phyloP scores from a whole-genome alignment of 2,888 invertebrate genomes.

The Myopa tessellatipennis region DNA sequence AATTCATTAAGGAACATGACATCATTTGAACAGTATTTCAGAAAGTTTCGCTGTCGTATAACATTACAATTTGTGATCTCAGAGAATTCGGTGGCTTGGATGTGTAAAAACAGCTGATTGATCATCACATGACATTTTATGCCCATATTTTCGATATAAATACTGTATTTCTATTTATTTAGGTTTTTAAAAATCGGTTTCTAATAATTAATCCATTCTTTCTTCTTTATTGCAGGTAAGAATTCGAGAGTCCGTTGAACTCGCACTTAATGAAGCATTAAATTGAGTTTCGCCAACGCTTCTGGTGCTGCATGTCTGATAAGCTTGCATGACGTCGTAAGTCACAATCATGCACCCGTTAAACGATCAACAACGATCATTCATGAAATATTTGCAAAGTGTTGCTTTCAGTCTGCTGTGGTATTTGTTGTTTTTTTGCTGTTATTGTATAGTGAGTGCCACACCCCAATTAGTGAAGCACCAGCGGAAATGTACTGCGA shows the following conservation, averaged over 20 bases:
- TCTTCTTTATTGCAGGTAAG: constrained; percentile 38
- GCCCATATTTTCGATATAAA: too few relatives aligned
- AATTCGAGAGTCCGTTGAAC: not conserved
- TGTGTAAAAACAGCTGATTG: too few relatives aligned
- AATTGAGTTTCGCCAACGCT: constrained; percentile 21
- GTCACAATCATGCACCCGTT: not conserved
- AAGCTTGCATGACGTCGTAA: too few relatives aligned
- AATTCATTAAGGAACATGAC: too few relatives aligned
- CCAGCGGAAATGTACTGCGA: constrained; percentile 21
- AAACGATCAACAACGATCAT: not conserved
- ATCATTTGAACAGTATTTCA: too few relatives aligned
- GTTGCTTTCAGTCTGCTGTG: not conserved
- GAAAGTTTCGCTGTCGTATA: not conserved
- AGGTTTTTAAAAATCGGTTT: too few relatives aligned
- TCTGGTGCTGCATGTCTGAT: too few relatives aligned
- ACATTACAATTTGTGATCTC: too few relatives aligned
- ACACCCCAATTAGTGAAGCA: not conserved
- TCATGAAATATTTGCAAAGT: constrained; percentile 5
- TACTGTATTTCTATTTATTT: too few relatives aligned
- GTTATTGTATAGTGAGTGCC: not conserved
- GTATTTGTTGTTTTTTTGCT: not conserved
- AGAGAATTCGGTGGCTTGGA: too few relatives aligned
- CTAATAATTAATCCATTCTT: constrained; percentile 2
- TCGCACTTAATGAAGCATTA: constrained; percentile 33
- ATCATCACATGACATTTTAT: too few relatives aligned